phyloP scores from a whole-genome alignment of 2,888 invertebrate genomes.

The Acleris emargana region DNA sequence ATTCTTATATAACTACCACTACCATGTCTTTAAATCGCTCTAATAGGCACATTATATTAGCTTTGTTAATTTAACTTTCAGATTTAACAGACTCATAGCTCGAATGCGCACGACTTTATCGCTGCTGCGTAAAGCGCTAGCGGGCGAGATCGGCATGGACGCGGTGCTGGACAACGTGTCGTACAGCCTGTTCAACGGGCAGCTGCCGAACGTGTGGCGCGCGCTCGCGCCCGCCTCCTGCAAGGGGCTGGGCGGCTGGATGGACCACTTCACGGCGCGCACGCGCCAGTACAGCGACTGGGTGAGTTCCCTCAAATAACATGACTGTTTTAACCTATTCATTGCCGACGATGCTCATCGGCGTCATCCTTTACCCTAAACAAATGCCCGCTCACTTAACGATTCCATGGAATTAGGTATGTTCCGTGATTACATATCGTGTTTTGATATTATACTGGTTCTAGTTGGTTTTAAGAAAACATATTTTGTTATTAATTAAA shows the following conservation, averaged over 20 bases:
- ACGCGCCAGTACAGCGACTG: conserved; percentile 89
- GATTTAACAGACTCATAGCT: conserved; percentile 90
- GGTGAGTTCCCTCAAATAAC: conserved; percentile 73
- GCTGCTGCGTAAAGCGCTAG: conserved; percentile 91
- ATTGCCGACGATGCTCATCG: no score
- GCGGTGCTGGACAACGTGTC: conserved; percentile 92
- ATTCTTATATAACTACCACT: no score
- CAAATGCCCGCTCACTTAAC: no score
- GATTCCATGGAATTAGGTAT: no score
- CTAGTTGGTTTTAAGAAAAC: no score
- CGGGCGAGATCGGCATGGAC: conserved; percentile 97
- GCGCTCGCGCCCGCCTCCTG: conserved; percentile 92
- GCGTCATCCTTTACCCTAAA: no score
- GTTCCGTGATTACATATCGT: no score
- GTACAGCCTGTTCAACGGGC: conserved; percentile 92
- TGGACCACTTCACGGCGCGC: conserved; percentile 91
- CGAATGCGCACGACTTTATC: conserved; percentile 88
- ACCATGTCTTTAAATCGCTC: no score
- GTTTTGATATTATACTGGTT: no score
- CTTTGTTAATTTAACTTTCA: conserved; percentile 39
- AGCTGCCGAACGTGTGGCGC: conserved; percentile 91
- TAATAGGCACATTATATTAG: no score
- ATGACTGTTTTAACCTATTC: no score
- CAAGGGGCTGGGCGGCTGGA: conserved; percentile 94
- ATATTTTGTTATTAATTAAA: no score